Conservation (phyloP, 2,113 vertebrate species). For the Ammodytes marinus region DNA sequence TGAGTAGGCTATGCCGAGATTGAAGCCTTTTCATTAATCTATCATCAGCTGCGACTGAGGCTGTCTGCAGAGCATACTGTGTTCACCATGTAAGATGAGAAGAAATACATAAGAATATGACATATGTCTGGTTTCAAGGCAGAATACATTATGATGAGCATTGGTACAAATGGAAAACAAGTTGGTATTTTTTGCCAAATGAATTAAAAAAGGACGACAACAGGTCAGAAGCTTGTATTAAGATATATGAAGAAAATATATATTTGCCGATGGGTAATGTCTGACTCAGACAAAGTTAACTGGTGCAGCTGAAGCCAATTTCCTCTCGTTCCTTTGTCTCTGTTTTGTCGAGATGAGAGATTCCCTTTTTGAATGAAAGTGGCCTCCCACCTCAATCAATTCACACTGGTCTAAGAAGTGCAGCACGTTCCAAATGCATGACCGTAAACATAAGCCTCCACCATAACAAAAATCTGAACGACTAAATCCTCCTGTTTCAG, state of each 20-base stretch:
- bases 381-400: background rate
- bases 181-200: slow-evolving; percentile 8
- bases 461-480: background rate
- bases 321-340: slow-evolving; percentile 6
- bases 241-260: background rate
- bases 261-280: background rate
- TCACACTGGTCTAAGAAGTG: background rate
- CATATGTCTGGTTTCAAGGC: slow-evolving; percentile 23
- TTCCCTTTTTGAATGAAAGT: slow-evolving; percentile 1
- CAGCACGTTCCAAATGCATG: background rate
- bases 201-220: background rate
- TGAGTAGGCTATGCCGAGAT: slow-evolving; percentile 51
- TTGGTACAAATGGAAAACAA: background rate
- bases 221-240: slow-evolving; percentile 1
- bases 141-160: slow-evolving; percentile 25
- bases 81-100: slow-evolving; percentile 51
- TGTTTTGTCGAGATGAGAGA: slow-evolving; percentile 30
- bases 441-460: background rate
- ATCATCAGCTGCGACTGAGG: slow-evolving; percentile 73
- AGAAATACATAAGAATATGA: slow-evolving; percentile 41
- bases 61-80: slow-evolving; percentile 59
- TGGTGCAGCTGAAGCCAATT: slow-evolving; percentile 20
- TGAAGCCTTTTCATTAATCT: slow-evolving; percentile 82
- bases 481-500: background rate
- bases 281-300: slow-evolving; percentile 29